A percentile compares a stretch with the other conserved stretches of the same genome.
Conservation (phyloP, 1,140 invertebrate species). For the Coenobita brevimanus region DNA sequence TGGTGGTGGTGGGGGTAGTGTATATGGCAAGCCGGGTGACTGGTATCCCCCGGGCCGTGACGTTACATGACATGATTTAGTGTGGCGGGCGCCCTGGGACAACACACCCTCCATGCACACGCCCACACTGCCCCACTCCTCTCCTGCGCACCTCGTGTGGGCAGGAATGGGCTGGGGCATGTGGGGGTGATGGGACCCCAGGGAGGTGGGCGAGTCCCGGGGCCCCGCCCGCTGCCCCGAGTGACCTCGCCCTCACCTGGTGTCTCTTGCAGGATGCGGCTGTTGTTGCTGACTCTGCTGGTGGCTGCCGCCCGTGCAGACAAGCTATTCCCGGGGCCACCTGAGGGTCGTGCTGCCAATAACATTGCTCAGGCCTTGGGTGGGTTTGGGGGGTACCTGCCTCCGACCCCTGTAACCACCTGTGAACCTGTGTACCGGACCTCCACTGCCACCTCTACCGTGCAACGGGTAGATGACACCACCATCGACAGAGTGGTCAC, state of each 20-base stretch:
- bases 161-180: neutral
- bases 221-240: conserved; percentile 51
- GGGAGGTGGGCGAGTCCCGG: conserved; percentile 54
- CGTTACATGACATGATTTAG: neutral
- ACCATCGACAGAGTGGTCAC: conserved; percentile 1
- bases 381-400: conserved; percentile 19
- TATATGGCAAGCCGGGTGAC: too few species aligned
- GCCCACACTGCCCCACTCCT: neutral
- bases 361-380: neutral
- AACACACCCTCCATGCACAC: conserved; percentile 43
- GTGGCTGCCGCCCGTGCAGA: conserved; percentile 49
- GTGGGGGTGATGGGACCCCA: conserved; percentile 55
- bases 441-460: neutral
- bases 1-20: too few species aligned
- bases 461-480: neutral
- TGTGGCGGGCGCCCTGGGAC: conserved; percentile 38
- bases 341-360: neutral
- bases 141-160: neutral
- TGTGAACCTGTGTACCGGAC: neutral
- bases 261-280: conserved; percentile 62
- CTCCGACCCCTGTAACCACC: neutral
- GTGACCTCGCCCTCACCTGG: conserved; percentile 54
- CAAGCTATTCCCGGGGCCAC: conserved; percentile 54
- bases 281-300: conserved; percentile 38
- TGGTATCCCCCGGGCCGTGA: too few species aligned